Evolutionary conservation across 2,113 vertebrate species (phyloP).

Genomic region (Anoplopoma fimbria): DNA sequence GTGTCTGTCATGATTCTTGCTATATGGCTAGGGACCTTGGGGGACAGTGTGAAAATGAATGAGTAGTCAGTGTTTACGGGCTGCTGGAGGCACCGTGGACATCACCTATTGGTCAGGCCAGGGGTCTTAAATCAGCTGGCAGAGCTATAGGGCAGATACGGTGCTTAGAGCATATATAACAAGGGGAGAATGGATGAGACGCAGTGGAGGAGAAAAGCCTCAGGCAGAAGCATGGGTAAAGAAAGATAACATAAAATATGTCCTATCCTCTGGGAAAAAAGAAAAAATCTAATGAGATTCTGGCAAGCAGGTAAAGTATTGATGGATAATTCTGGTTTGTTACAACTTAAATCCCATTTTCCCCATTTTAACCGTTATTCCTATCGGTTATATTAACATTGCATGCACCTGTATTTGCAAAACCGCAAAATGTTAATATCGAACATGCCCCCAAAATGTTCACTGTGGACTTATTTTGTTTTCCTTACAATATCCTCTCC

Average conservation of each 20-base stretch:
- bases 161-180: constrained; percentile 23
- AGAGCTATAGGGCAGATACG: constrained; percentile 37
- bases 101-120: constrained; percentile 23
- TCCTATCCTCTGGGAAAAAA: not conserved
- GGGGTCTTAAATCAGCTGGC: constrained; percentile 50
- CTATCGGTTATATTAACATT: not conserved
- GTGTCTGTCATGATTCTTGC: constrained; percentile 40
- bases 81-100: constrained; percentile 21
- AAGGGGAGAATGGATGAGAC: constrained; percentile 26
- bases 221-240: constrained; percentile 15
- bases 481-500: not conserved
- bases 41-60: constrained; percentile 44
- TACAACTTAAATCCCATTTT: not conserved
- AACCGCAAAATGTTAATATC: not conserved
- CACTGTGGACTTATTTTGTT: not conserved
- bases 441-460: not conserved
- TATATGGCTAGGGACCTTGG: constrained; percentile 20
- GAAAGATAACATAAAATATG: constrained; percentile 22
- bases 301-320: not conserved
- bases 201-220: constrained; percentile 16
- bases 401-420: not conserved
- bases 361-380: not conserved
- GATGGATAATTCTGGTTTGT: not conserved
- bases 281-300: not conserved
- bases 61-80: constrained; percentile 42